A percentile compares a stretch with the other conserved stretches of the same genome.
Evolutionary conservation across 2,797 vertebrate genomes (phyloP).

Genomic region (Alcedo quadribrachys): DNA sequence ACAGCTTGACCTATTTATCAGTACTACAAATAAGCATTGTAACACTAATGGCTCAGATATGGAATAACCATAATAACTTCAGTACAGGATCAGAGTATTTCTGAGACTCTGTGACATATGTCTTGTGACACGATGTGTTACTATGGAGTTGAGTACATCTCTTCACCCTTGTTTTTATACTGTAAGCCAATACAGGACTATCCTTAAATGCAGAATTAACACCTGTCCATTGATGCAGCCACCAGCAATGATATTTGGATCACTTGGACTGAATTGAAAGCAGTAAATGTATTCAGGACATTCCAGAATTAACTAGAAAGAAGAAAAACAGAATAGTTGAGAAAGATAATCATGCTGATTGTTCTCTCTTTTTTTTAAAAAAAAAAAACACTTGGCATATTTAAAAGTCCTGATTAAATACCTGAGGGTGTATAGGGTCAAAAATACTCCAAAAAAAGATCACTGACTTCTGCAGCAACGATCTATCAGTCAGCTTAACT

Average conservation of each 20-base stretch:
- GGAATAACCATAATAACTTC: not conserved
- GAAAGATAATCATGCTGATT: not conserved
- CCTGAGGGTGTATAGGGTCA: conserved; percentile 87
- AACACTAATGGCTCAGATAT: not conserved
- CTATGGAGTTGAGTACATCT: not conserved
- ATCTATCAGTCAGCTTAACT: conserved; percentile 68
- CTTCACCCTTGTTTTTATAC: not conserved
- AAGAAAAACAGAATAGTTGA: conserved; percentile 22
- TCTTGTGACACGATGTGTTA: not conserved
- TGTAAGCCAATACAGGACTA: not conserved
- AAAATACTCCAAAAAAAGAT: conserved; percentile 90
- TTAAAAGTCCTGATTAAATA: conserved; percentile 61
- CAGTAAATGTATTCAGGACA: conserved; percentile 88
- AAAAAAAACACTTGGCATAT: not conserved
- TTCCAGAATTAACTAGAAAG: conserved; percentile 88
- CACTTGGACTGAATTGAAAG: conserved; percentile 90
- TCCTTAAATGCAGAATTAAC: not conserved
- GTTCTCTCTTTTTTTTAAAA: not conserved
- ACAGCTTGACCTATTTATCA: not conserved
- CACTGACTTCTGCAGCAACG: conserved; percentile 75
- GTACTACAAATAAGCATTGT: not conserved
- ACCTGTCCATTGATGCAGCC: conserved; percentile 95
- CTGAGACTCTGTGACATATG: not conserved
- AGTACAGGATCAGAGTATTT: not conserved
- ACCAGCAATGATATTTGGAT: conserved; percentile 92